Evolutionary conservation across 2,797 vertebrate species (phyloP).

Genomic region (Podargus strigoides): DNA sequence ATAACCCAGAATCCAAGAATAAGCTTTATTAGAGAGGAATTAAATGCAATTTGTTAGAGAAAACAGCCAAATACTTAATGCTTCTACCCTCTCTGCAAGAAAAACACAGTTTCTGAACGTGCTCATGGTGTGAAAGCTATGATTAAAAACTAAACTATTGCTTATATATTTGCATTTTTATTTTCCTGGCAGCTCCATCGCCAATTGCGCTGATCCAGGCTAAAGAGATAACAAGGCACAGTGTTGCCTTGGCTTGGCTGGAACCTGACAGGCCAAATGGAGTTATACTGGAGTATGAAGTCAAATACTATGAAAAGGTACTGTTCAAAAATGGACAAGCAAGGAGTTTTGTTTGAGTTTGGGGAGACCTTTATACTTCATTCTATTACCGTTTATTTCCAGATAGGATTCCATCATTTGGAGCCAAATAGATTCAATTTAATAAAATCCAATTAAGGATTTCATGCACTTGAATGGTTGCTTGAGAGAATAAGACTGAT

Average conservation of each 20-base stretch:
- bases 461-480: constrained; percentile 41
- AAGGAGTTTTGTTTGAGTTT: background rate
- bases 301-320: constrained; percentile 99
- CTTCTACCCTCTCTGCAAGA: background rate
- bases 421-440: constrained; percentile 45
- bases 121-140: background rate
- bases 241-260: constrained; percentile 91
- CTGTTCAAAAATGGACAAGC: background rate
- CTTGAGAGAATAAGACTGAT: constrained; percentile 19
- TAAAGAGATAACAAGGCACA: constrained; percentile 95
- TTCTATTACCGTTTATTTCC: background rate
- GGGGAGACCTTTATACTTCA: background rate
- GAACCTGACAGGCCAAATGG: constrained; percentile 94
- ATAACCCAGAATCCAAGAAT: background rate
- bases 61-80: background rate
- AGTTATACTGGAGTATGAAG: constrained; percentile 95
- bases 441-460: constrained; percentile 55
- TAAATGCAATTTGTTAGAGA: background rate
- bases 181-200: constrained; percentile 83
- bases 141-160: background rate
- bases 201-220: constrained; percentile 91
- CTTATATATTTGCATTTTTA: background rate
- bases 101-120: background rate
- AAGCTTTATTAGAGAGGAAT: background rate
- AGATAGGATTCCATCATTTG: background rate